These are phyloP conservation scores for Nymphalis urticae DNA, from an alignment of 2,888 invertebrate species.

Conservation along the genomic window DNA sequence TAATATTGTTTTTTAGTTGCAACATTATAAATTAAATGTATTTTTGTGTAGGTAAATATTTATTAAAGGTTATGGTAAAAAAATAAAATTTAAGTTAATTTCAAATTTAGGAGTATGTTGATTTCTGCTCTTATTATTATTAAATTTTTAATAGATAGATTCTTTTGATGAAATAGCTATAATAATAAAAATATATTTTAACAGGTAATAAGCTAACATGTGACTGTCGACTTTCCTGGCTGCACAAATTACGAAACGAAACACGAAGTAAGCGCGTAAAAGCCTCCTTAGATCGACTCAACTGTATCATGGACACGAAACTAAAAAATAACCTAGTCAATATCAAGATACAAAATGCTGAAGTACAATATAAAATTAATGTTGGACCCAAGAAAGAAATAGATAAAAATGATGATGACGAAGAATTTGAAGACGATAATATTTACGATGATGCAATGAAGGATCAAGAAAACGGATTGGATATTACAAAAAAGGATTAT, in stretches of 20 bases:
- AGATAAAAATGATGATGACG: conserved; percentile 63
- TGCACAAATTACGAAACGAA: conserved; percentile 87
- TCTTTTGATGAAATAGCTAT: conserved; percentile 12
- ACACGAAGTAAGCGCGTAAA: conserved; percentile 86
- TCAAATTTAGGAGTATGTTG: no score
- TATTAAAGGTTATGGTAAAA: no score
- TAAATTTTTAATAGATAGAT: no score
- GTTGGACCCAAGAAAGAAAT: conserved; percentile 41
- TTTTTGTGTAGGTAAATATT: no score
- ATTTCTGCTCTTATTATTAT: neutral
- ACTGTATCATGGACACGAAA: conserved; percentile 83
- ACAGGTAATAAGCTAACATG: conserved; percentile 91
- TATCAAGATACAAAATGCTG: conserved; percentile 52
- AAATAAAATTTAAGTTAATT: no score
- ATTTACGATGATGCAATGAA: conserved; percentile 70
- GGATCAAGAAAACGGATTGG: conserved; percentile 63
- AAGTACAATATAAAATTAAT: conserved; percentile 38
- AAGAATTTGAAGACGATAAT: conserved; percentile 61
- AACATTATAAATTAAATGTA: no score
- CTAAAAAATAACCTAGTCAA: conserved; percentile 52
- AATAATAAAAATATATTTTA: conserved; percentile 39
- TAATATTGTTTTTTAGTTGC: no score
- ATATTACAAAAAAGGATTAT: conserved; percentile 62
- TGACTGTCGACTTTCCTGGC: conserved; percentile 91
- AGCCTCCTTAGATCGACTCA: conserved; percentile 84